These are phyloP conservation scores for Plecotus auritus DNA, from an alignment of 2,113 vertebrate species.

Conservation along the genomic window DNA sequence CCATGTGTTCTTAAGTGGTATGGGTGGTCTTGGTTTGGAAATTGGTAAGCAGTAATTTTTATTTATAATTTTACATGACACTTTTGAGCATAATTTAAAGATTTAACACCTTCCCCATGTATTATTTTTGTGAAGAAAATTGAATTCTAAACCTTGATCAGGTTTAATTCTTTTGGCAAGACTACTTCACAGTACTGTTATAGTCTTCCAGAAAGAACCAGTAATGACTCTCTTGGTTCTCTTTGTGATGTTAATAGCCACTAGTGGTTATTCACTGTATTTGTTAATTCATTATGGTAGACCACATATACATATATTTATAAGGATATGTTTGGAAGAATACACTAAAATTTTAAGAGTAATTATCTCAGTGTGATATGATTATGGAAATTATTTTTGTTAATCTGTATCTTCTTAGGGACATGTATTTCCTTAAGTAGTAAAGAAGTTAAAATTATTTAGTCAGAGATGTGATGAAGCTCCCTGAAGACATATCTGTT, in stretches of 20 bases:
- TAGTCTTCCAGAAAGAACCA: background rate
- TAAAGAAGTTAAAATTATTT: constrained; percentile 16
- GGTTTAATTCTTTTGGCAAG: background rate
- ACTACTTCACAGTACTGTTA: background rate
- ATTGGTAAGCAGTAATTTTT: constrained; percentile 86
- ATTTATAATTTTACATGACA: background rate
- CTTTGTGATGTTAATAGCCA: background rate
- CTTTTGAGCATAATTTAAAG: background rate
- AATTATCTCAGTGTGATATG: background rate
- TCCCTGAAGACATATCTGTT: background rate
- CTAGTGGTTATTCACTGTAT: background rate
- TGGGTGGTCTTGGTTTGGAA: constrained; percentile 95
- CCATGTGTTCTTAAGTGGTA: constrained; percentile 93
- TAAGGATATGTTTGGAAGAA: background rate
- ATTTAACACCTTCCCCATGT: background rate
- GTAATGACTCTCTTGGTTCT: background rate
- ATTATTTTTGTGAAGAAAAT: constrained; percentile 13
- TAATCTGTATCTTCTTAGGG: background rate
- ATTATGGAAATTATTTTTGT: background rate
- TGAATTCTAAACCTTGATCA: background rate
- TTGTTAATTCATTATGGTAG: constrained; percentile 8
- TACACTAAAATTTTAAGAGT: background rate
- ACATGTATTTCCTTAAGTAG: background rate
- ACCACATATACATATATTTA: background rate
- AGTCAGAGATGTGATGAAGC: background rate